These are phyloP conservation scores for Baryphthengus martii DNA, from an alignment of 2,113 vertebrate genomes.

Conservation along the genomic window DNA sequence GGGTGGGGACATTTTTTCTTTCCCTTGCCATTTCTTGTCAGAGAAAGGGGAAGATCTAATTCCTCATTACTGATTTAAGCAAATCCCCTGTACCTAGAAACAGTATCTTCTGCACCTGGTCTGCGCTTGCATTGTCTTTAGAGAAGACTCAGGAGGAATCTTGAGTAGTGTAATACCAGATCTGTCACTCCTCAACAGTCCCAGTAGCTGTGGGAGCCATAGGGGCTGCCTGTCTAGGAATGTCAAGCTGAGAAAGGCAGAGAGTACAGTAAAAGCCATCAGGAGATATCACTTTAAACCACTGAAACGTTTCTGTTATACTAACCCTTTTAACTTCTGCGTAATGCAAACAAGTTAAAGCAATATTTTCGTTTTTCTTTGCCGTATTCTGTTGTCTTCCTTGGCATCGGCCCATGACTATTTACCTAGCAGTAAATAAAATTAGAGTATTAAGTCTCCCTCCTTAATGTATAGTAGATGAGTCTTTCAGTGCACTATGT, in stretches of 20 bases:
- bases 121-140: not conserved
- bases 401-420: not conserved
- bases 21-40: conserved; percentile 14
- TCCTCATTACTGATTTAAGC: conserved; percentile 16
- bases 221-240: not conserved
- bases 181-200: not conserved
- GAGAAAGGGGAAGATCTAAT: conserved; percentile 12
- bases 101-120: conserved; percentile 2
- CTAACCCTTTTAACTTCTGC: not conserved
- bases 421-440: conserved; percentile 6
- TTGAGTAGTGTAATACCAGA: not conserved
- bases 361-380: not conserved
- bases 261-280: not conserved
- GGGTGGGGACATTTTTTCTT: conserved; percentile 38
- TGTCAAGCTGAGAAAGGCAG: not conserved
- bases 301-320: not conserved
- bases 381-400: not conserved
- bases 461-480: not conserved
- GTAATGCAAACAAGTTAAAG: not conserved
- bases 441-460: not conserved
- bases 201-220: not conserved
- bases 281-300: not conserved
- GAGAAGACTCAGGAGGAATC: not conserved
- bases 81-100: conserved; percentile 13
- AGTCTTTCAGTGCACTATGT: not conserved